Evolutionary conservation across 1,140 invertebrate species (phyloP).

Genomic region (Nephila pilipes): DNA sequence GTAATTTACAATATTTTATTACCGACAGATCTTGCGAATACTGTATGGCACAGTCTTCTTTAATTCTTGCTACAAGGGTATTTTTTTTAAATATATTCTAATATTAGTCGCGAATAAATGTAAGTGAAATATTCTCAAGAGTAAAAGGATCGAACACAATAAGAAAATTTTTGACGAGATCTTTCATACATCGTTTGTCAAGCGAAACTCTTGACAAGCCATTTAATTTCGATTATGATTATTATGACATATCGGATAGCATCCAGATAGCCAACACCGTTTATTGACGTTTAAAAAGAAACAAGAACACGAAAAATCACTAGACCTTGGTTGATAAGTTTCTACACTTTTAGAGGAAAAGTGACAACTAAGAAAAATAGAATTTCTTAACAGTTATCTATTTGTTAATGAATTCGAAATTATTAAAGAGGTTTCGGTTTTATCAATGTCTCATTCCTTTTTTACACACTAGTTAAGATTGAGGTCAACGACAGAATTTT

Average conservation of each 20-base stretch:
- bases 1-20: too few species aligned
- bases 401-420: too few species aligned
- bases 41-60: too few species aligned
- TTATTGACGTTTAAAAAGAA: background rate
- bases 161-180: background rate
- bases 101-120: background rate
- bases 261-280: background rate
- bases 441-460: too few species aligned
- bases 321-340: background rate
- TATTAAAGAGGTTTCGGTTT: too few species aligned
- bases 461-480: too few species aligned
- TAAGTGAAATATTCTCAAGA: background rate
- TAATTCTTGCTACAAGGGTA: too few species aligned
- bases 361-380: background rate
- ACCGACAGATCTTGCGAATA: too few species aligned
- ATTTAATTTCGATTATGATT: background rate
- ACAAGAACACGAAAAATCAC: background rate
- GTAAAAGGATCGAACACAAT: background rate
- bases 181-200: background rate
- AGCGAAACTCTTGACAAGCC: background rate
- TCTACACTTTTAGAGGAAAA: background rate
- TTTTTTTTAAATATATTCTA: background rate
- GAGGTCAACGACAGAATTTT: too few species aligned
- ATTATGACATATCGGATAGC: background rate
- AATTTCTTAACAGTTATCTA: too few species aligned